These are phyloP conservation scores for Sinotaia quadrata DNA, from an alignment of 2,888 invertebrate species.

Conservation along the genomic window DNA sequence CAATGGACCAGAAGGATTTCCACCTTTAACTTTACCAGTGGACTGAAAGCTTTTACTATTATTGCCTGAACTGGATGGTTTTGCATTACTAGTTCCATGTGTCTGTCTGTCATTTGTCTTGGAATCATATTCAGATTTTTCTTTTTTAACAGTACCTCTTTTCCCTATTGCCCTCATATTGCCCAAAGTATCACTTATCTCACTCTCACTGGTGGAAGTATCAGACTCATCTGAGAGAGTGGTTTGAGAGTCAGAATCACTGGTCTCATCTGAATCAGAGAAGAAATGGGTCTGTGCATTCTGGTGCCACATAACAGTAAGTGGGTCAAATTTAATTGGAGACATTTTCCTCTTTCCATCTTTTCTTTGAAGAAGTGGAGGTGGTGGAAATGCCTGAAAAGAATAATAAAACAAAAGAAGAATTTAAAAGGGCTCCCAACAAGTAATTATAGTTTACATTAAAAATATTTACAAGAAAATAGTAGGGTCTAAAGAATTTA, in stretches of 20 bases:
- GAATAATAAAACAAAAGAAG: neutral
- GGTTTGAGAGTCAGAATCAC: slow-evolving; percentile 33
- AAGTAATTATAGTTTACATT: neutral
- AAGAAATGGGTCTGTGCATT: slow-evolving; percentile 36
- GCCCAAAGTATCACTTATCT: neutral
- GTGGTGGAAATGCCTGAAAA: slow-evolving; percentile 35
- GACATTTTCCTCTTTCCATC: neutral
- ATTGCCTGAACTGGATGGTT: neutral
- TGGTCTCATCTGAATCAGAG: slow-evolving; percentile 36
- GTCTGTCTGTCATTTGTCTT: neutral
- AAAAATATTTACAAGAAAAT: too few species aligned
- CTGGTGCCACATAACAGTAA: slow-evolving; percentile 40
- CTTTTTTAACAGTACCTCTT: neutral
- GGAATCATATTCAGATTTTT: neutral
- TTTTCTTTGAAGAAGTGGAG: slow-evolving; percentile 8
- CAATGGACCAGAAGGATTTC: neutral
- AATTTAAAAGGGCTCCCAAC: neutral
- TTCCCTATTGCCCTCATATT: too few species aligned
- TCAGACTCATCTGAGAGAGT: slow-evolving; percentile 34
- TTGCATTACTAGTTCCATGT: neutral
- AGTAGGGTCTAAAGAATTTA: too few species aligned
- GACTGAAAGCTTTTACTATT: neutral
- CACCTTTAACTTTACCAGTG: neutral
- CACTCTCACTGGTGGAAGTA: slow-evolving; percentile 29
- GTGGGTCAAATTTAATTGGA: slow-evolving; percentile 22